phyloP scores from a whole-genome alignment of 2,888 invertebrate genomes.

The Aelia acuminata region DNA sequence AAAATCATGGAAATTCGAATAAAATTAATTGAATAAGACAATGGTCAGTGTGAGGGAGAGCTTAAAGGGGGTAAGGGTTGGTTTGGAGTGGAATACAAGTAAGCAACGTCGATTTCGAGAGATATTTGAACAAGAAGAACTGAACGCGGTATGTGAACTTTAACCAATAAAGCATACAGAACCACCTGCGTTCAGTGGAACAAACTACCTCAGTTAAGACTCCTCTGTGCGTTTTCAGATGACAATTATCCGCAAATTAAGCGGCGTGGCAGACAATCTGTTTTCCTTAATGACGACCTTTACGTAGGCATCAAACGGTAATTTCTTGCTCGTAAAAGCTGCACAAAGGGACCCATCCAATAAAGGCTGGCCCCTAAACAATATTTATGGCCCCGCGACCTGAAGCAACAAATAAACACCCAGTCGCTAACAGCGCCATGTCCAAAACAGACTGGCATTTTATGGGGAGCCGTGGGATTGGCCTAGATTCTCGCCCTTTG shows the following conservation, averaged over 20 bases:
- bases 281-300: slow-evolving; percentile 16
- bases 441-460: slow-evolving; percentile 11
- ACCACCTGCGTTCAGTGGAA: too few relatives aligned
- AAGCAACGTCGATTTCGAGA: too few relatives aligned
- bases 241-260: slow-evolving; percentile 17
- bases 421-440: not conserved
- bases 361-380: not conserved
- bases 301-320: slow-evolving; percentile 1
- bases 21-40: too few relatives aligned
- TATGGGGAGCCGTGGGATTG: slow-evolving; percentile 11
- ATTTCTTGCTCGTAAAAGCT: slow-evolving; percentile 17
- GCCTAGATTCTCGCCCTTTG: not conserved
- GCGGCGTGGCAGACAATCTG: not conserved
- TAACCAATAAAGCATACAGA: too few relatives aligned
- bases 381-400: slow-evolving; percentile 23
- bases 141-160: too few relatives aligned
- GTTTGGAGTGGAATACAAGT: too few relatives aligned
- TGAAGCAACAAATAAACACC: slow-evolving; percentile 41
- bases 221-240: too few relatives aligned
- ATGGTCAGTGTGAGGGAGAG: too few relatives aligned
- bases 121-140: too few relatives aligned
- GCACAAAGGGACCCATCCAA: not conserved
- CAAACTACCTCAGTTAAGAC: too few relatives aligned
- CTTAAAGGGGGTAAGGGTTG: too few relatives aligned
- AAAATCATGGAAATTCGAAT: too few relatives aligned